Percentiles rank a stretch among this genome's conserved stretches.
Evolutionary conservation across 2,888 invertebrate genomes (phyloP).

Genomic region (Lucinisca nassula): DNA sequence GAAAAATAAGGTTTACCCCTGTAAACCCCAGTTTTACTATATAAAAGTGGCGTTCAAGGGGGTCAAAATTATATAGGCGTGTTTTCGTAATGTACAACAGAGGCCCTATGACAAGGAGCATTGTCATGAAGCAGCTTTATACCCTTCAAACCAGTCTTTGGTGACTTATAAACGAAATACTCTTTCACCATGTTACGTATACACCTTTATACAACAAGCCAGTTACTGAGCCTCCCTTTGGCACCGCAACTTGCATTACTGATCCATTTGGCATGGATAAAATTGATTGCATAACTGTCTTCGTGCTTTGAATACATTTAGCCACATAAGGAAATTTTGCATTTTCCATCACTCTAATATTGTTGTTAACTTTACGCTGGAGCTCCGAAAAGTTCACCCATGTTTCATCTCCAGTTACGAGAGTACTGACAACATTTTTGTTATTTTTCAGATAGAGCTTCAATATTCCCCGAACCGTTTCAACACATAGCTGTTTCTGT

Average conservation of each 20-base stretch:
- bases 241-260: not conserved
- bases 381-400: not conserved
- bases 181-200: not conserved
- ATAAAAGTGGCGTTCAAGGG: no score
- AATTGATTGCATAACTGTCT: not conserved
- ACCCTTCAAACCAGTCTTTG: not conserved
- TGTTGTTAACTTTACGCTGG: not conserved
- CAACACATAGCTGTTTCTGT: not conserved
- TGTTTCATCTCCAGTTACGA: conserved; percentile 9
- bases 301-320: not conserved
- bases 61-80: no score
- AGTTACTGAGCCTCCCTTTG: not conserved
- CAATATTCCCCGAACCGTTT: not conserved
- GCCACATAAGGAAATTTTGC: not conserved
- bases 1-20: no score
- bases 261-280: not conserved
- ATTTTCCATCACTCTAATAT: conserved; percentile 9
- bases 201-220: not conserved
- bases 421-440: not conserved
- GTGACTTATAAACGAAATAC: not conserved
- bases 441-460: conserved; percentile 2
- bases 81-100: no score
- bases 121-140: not conserved
- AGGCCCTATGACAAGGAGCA: not conserved
- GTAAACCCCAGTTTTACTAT: no score